phyloP scores from a whole-genome alignment of 2,797 vertebrate species.

The Ctenopoma multispine region DNA sequence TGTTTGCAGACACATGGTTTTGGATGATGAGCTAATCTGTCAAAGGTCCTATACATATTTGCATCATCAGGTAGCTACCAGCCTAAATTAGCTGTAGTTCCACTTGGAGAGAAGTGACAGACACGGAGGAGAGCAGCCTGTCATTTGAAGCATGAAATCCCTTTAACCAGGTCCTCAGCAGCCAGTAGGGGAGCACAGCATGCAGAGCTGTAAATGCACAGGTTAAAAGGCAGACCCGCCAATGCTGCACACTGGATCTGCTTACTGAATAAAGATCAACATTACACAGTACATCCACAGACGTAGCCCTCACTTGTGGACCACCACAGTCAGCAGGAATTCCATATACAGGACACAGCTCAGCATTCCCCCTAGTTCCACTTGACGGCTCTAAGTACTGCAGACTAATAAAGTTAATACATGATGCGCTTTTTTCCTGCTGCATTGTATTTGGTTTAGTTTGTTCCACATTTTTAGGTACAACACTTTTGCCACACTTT shows the following conservation, averaged over 20 bases:
- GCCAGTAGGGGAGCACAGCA: conserved; percentile 58
- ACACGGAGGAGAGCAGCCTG: conserved; percentile 60
- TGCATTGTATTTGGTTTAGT: conserved; percentile 45
- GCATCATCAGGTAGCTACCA: conserved; percentile 42
- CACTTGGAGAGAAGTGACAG: conserved; percentile 59
- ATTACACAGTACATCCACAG: conserved; percentile 22
- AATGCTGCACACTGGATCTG: conserved; percentile 33
- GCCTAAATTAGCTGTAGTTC: conserved; percentile 47
- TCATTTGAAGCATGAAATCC: conserved; percentile 78
- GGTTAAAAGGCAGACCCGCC: conserved; percentile 67
- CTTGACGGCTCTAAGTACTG: conserved; percentile 55
- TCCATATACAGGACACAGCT: conserved; percentile 34
- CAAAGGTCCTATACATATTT: conserved; percentile 42
- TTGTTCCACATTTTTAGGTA: conserved; percentile 42
- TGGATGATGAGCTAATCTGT: conserved; percentile 32
- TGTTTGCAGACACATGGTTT: conserved; percentile 20
- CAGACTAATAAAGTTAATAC: conserved; percentile 61
- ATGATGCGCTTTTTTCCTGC: conserved; percentile 45
- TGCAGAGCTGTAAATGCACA: conserved; percentile 54
- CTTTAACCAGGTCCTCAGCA: conserved; percentile 70
- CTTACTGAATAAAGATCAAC: conserved; percentile 46
- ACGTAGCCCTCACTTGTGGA: conserved; percentile 31
- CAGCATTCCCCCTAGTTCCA: conserved; percentile 33
- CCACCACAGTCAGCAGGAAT: conserved; percentile 44
- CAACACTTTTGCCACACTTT: conserved; percentile 45